These are phyloP conservation scores for Xiphophorus couchianus DNA, from an alignment of 2,113 vertebrate species.

Conservation along the genomic window DNA sequence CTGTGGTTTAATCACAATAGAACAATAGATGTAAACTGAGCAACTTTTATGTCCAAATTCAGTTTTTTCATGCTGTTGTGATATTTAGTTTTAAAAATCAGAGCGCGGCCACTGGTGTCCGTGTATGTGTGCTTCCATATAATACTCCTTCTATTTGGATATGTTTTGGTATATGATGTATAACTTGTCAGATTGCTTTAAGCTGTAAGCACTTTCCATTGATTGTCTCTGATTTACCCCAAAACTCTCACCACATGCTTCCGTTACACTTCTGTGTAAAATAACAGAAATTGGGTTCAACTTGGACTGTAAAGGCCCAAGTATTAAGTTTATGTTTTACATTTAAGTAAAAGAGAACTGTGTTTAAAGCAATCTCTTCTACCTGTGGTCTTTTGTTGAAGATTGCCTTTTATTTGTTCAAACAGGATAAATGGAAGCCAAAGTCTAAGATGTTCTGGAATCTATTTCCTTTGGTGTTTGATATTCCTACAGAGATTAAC, in stretches of 20 bases:
- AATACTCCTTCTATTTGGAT: background rate
- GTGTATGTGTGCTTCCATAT: no score
- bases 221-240: background rate
- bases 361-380: background rate
- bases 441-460: slow-evolving; percentile 48
- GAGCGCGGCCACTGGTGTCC: no score
- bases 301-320: background rate
- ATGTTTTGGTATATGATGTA: background rate
- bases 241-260: background rate
- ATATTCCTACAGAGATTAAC: slow-evolving; percentile 40
- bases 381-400: background rate
- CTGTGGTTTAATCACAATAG: no score
- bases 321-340: background rate
- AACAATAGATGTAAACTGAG: no score
- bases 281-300: background rate
- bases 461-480: slow-evolving; percentile 7
- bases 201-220: background rate
- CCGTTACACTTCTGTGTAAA: no score
- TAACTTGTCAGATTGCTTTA: background rate
- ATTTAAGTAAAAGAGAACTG: background rate
- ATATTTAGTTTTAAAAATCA: no score
- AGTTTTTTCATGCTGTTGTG: no score
- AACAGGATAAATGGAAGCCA: slow-evolving; percentile 51
- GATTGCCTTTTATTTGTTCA: slow-evolving; percentile 36
- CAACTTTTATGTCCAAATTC: no score